Base-by-base conservation (phyloP, 2,113 vertebrate species). In the Brienomyrus brachyistius region DNA sequence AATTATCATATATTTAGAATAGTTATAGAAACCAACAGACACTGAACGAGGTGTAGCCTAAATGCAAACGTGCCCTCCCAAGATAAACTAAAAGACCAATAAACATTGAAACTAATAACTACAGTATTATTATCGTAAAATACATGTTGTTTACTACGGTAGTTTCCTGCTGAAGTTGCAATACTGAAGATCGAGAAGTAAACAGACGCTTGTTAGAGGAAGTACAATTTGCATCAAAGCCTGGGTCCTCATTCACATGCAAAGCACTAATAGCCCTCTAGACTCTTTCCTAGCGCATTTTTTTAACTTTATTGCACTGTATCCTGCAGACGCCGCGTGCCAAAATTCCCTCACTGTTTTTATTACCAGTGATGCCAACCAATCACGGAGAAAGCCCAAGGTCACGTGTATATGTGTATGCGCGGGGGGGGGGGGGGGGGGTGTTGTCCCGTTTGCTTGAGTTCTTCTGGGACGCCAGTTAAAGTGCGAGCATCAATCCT, bases 351-450 rank as follows among this genome's bases (percentile, higher is more conserved):
- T 82, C 56, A 82, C 40, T 48, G 43, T 56, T 54, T 70, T 70
- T 89, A 91, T 90, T 50, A 19, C 90, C 48, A 3, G 31, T 19
- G 59, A 89, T 89, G 84, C 80, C 92, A 94, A 92, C 95, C 95
- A 95, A 95, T 95, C 94, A 91, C 1, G 13, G 17, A 19, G 88
- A 84, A 5, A 0, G 50, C 2, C 0, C 88, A 89, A 91, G 90
- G 91, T 82, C 90, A 93, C 90, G 62, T 89, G 91, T 31, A 13
- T 70, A 27, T 70, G 62, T 66, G 62, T 8, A 59, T 66, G 62
- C n/a, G 40, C 17, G 59, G 1, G 23, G 23, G 51, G 51, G n/a
- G 59, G 1, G 23, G 23, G 51, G 51, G 13, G 13, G 51, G 13
- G 51, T 13, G 15, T 4, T 8, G 31, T 62, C n/a, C 35, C 19